Evolutionary conservation across 2,888 invertebrate species (phyloP).

Genomic region (Pheosia gnoma): DNA sequence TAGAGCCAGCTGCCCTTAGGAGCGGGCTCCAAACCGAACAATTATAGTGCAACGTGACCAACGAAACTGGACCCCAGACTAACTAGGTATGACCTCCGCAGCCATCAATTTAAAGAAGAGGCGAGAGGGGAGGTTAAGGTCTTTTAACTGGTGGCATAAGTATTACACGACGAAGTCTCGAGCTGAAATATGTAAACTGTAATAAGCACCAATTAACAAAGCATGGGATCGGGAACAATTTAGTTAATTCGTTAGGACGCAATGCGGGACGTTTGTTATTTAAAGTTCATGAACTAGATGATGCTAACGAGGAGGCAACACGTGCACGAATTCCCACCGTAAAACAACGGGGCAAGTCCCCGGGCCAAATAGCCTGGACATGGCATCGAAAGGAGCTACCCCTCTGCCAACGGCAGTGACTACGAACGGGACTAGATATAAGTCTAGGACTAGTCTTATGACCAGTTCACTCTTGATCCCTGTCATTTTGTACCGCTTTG

Average conservation of each 20-base stretch:
- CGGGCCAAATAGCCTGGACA: no score
- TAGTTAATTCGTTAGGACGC: constrained; percentile 58
- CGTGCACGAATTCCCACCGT: constrained; percentile 2
- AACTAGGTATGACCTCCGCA: constrained; percentile 36
- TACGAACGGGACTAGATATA: no score
- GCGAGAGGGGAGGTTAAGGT: constrained; percentile 43
- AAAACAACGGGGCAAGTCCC: constrained; percentile 10
- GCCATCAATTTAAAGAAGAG: constrained; percentile 32
- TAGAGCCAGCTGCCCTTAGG: constrained; percentile 79
- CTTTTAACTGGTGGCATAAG: constrained; percentile 52
- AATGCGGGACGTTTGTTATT: constrained; percentile 43
- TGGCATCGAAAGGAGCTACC: no score
- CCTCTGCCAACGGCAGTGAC: no score
- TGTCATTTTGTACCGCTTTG: no score
- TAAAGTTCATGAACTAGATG: constrained; percentile 30
- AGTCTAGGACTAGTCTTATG: no score
- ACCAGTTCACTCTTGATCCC: no score
- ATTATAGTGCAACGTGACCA: constrained; percentile 69
- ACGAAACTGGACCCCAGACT: constrained; percentile 53
- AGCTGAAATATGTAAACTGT: constrained; percentile 75
- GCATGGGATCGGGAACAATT: constrained; percentile 69
- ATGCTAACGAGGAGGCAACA: constrained; percentile 14
- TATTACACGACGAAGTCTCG: constrained; percentile 55
- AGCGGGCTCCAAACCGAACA: constrained; percentile 80
- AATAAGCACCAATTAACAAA: constrained; percentile 80